Percentiles rank a stretch among this genome's conserved stretches.
These are phyloP conservation scores for Bombus cullumanus DNA, from an alignment of 1,140 invertebrate genomes.

Conservation along the genomic window DNA sequence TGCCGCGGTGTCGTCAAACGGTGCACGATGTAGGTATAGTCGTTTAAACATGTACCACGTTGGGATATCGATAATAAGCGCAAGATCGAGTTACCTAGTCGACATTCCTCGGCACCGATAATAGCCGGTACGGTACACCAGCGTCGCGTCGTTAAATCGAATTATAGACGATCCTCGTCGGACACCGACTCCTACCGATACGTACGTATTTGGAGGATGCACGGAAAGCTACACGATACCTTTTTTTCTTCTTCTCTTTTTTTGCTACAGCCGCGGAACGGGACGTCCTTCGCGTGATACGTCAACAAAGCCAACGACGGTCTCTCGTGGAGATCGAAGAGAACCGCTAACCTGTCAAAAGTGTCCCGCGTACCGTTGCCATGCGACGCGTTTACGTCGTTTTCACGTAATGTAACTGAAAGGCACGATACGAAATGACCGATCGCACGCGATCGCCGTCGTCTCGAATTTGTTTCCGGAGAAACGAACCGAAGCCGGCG, in stretches of 20 bases:
- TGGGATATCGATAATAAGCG: background rate
- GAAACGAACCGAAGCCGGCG: no score
- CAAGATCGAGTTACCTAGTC: constrained; percentile 15
- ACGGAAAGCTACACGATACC: background rate
- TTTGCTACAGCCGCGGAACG: background rate
- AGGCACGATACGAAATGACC: background rate
- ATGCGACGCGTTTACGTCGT: background rate
- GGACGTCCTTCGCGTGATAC: no score
- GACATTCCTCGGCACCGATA: background rate
- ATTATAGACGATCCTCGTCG: background rate
- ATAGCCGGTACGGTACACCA: background rate
- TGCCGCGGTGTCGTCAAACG: background rate
- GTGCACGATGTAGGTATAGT: background rate
- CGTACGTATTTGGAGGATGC: background rate
- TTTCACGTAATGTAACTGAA: rapidly evolving
- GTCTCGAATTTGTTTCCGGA: background rate
- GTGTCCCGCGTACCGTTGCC: background rate
- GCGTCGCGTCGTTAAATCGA: background rate
- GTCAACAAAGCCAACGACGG: no score
- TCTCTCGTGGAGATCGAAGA: background rate
- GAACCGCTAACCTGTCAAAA: background rate
- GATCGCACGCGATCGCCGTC: background rate
- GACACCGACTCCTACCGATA: background rate
- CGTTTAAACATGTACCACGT: background rate
- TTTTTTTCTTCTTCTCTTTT: background rate